Evolutionary conservation across 2,797 vertebrate species (phyloP), one percentile per base, ranked within the genome.

Genomic region (Rhabdophis nuchalis): DNA sequence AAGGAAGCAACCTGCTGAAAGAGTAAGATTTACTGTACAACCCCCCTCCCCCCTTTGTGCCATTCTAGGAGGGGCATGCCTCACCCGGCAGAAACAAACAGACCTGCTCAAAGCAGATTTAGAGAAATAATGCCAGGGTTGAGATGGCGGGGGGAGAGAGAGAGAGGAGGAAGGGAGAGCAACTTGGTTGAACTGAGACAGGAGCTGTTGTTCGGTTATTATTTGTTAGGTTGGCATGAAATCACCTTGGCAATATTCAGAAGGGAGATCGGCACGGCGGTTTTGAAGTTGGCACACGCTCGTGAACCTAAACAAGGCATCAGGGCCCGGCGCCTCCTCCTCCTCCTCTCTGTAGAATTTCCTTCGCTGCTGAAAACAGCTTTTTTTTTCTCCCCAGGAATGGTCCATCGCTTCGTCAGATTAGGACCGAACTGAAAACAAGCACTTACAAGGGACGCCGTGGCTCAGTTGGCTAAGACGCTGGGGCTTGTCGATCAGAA

Each of bases 221-320:
- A 90, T 93, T 93, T 93, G 92, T 93, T 90, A 88, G 86, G 68
- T 93, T 93, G 86, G 92, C 86, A 91, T 32, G 92, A 82, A 93
- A 88, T 93, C 89, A 93, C 92, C 92, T 93, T 93, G 89, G 92
- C 61, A 93, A 93, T 93, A 82, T 88, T 90, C 89, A 93, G 89
- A 88, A 85, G 89, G 86, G 89, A 90, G 54, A 85, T 54, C 8
- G 16, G 89, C 5, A 93, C n/a, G 50, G 46, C 4, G 25, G 57
- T 89, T 46, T 56, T 27, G 60, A 90, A 90, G 61, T 61, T 87
- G 89, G 18, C 61, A 87, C 89, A 41, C 11, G 4, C 53, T 27
- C 11, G 1, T 20, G 25, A 87, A 56, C 25, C 56, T n/a, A 61
- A 93, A 88, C 56, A 87, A 58, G 85, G 82, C 23, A 25, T 87